Evolutionary conservation across 2,113 vertebrate species (phyloP).

Genomic region (Hystrix brachyura): DNA sequence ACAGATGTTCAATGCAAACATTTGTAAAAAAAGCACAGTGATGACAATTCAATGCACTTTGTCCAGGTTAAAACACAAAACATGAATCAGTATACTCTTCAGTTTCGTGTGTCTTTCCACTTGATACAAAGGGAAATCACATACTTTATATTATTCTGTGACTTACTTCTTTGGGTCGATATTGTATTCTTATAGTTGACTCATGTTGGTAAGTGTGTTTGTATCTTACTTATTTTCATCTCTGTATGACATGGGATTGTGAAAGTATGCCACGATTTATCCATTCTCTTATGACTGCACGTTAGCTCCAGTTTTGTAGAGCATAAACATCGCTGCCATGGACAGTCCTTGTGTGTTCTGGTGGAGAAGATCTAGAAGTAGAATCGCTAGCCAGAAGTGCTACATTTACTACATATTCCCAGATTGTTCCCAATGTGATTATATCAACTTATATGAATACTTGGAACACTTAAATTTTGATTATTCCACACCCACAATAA

Average conservation of each 20-base stretch:
- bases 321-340: not conserved
- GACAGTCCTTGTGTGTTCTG: not conserved
- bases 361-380: not conserved
- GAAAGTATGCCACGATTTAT: not conserved
- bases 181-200: not conserved
- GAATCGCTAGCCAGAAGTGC: not conserved
- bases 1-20: not conserved
- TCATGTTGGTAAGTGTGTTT: not conserved
- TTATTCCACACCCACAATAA: not conserved
- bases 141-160: not conserved
- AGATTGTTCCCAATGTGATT: not conserved
- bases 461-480: not conserved
- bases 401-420: not conserved
- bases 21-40: not conserved
- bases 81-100: not conserved
- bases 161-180: not conserved
- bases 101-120: not conserved
- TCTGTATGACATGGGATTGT: not conserved
- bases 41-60: not conserved
- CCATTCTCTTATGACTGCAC: not conserved
- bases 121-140: not conserved
- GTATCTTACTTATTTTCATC: not conserved
- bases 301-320: not conserved
- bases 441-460: not conserved
- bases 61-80: not conserved